phyloP scores from a whole-genome alignment of 2,113 vertebrate genomes.

The Mastomys natalensis region DNA sequence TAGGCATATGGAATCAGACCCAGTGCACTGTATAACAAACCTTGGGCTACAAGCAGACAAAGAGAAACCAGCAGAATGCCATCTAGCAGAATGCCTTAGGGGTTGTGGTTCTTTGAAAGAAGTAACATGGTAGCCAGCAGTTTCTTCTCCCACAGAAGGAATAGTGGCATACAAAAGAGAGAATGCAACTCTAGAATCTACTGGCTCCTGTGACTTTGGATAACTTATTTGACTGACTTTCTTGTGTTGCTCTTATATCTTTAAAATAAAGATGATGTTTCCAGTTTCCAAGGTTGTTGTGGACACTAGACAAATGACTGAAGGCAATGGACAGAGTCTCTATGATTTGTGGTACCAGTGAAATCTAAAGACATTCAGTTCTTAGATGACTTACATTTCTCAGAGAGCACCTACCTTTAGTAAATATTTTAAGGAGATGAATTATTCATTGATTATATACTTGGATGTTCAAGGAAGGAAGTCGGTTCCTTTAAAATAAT shows the following conservation, averaged over 20 bases:
- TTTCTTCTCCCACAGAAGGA: background rate
- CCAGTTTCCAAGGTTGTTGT: background rate
- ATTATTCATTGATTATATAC: conserved; percentile 73
- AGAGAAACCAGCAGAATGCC: background rate
- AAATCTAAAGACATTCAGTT: background rate
- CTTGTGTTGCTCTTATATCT: background rate
- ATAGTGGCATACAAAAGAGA: background rate
- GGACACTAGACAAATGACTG: background rate
- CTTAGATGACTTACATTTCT: conserved; percentile 62
- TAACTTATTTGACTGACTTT: background rate
- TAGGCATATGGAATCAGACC: rapidly evolving
- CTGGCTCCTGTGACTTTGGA: background rate
- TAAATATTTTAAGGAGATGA: conserved; percentile 67
- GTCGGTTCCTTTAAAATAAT: conserved; percentile 50
- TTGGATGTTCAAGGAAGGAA: conserved; percentile 72
- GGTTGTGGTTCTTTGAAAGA: background rate
- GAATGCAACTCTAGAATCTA: background rate
- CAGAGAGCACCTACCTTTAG: conserved; percentile 59
- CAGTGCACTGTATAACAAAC: rapidly evolving
- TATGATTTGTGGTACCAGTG: background rate
- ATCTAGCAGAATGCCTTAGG: background rate
- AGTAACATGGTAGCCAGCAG: background rate
- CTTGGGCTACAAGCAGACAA: background rate
- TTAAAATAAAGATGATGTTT: background rate
- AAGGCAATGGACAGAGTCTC: background rate